phyloP scores from a whole-genome alignment of 2,113 vertebrate genomes.

The Agapornis roseicollis region DNA sequence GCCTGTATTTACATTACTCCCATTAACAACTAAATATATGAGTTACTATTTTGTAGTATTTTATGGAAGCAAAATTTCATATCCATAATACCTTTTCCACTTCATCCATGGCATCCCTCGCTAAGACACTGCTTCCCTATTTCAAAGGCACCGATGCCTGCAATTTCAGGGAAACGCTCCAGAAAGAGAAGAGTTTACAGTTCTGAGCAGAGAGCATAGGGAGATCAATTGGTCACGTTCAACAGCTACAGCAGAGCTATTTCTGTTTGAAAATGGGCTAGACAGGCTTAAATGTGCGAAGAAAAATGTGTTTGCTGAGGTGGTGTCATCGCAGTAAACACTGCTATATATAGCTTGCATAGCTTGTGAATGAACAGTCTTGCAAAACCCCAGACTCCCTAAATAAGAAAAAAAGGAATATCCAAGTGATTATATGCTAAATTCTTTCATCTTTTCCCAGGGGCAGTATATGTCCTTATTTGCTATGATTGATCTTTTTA shows the following conservation, averaged over 20 bases:
- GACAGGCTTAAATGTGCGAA: neutral
- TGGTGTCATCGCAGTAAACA: neutral
- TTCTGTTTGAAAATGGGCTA: constrained; percentile 22
- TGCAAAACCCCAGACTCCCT: neutral
- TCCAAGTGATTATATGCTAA: neutral
- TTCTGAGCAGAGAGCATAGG: neutral
- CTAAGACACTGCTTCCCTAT: neutral
- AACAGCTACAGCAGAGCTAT: constrained; percentile 45
- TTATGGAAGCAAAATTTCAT: neutral
- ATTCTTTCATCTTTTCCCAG: neutral
- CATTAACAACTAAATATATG: neutral
- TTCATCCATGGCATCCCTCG: neutral
- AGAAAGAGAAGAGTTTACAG: neutral
- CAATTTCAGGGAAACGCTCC: neutral
- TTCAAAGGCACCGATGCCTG: neutral
- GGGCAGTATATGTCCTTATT: neutral
- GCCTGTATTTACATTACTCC: neutral
- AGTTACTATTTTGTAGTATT: neutral
- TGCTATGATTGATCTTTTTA: neutral
- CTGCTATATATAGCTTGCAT: neutral
- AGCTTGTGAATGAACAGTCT: constrained; percentile 9
- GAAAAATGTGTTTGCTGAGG: neutral
- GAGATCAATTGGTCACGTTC: neutral
- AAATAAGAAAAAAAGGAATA: neutral
- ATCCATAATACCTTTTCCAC: neutral